A percentile compares a stretch with the other conserved stretches of the same genome.
phyloP scores from a whole-genome alignment of 2,888 invertebrate species.

The Hirudinaria manillensis region DNA sequence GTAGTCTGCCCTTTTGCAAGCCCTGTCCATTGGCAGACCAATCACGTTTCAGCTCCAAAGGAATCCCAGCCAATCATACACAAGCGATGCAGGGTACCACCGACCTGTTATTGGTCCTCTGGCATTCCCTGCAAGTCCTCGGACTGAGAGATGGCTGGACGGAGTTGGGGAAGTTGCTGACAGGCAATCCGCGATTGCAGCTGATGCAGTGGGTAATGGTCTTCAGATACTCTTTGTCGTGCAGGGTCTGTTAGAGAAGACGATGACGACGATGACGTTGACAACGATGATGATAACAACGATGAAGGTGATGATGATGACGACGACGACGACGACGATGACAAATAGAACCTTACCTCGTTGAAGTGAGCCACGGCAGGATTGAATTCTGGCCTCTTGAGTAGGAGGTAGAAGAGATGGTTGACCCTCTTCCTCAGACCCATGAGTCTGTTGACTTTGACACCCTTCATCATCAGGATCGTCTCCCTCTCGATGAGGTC shows the following conservation, averaged over 20 bases:
- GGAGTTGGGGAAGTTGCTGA: constrained; percentile 17
- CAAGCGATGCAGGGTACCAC: not conserved
- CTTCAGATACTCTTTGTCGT: not conserved
- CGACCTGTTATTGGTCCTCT: constrained; percentile 23
- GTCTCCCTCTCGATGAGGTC: constrained; percentile 68
- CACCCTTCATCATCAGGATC: constrained; percentile 64
- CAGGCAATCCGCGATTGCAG: constrained; percentile 10
- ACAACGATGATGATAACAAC: not conserved
- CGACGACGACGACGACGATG: constrained; percentile 16
- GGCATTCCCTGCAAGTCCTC: constrained; percentile 21
- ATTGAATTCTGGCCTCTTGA: constrained; percentile 55
- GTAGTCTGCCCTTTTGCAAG: constrained; percentile 27
- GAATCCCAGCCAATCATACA: too few relatives aligned
- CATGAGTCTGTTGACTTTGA: constrained; percentile 61
- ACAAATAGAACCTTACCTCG: not conserved
- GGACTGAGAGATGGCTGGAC: not conserved
- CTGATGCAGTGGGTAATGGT: constrained; percentile 19
- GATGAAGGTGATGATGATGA: constrained; percentile 16
- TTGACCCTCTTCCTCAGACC: constrained; percentile 66
- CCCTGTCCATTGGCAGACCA: constrained; percentile 1
- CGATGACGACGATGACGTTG: constrained; percentile 11
- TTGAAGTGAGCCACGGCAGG: constrained; percentile 51
- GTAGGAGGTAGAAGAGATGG: constrained; percentile 55
- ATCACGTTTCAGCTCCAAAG: not conserved
- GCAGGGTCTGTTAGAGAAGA: not conserved